Evolutionary conservation across 2,113 vertebrate genomes (phyloP).

Genomic region (Hippocampus guttulatus): DNA sequence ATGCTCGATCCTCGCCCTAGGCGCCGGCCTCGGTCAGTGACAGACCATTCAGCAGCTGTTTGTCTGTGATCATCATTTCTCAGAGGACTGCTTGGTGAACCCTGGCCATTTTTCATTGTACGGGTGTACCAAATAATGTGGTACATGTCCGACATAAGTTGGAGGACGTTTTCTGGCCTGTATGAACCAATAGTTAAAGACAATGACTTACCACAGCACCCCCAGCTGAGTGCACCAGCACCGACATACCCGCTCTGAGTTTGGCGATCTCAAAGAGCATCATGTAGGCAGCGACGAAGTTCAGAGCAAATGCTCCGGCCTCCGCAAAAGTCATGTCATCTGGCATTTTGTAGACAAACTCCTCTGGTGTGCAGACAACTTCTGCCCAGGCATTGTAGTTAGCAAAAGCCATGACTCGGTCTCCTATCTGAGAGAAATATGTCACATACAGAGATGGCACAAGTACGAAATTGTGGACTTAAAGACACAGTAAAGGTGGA

Average conservation of each 20-base stretch:
- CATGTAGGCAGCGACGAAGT: constrained; percentile 97
- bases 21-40: too few species aligned
- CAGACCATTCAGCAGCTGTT: too few species aligned
- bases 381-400: constrained; percentile 98
- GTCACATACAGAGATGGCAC: background rate
- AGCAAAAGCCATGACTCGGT: constrained; percentile 93
- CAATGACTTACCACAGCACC: constrained; percentile 86
- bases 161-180: background rate
- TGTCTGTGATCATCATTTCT: too few species aligned
- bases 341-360: constrained; percentile 94
- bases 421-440: constrained; percentile 81
- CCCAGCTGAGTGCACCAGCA: constrained; percentile 93
- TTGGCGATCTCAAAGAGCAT: constrained; percentile 98
- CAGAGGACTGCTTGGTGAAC: too few species aligned
- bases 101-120: too few species aligned
- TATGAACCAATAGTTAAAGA: background rate
- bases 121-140: too few species aligned
- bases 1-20: too few species aligned
- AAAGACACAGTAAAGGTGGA: background rate
- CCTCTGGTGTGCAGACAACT: constrained; percentile 85
- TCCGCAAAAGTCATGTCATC: constrained; percentile 94
- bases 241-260: constrained; percentile 94
- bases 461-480: background rate
- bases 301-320: constrained; percentile 91
- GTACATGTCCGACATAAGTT: background rate